Percentiles rank a stretch among this genome's conserved stretches.
phyloP scores from a whole-genome alignment of 2,888 invertebrate genomes.

The Pardosa pseudoannulata region DNA sequence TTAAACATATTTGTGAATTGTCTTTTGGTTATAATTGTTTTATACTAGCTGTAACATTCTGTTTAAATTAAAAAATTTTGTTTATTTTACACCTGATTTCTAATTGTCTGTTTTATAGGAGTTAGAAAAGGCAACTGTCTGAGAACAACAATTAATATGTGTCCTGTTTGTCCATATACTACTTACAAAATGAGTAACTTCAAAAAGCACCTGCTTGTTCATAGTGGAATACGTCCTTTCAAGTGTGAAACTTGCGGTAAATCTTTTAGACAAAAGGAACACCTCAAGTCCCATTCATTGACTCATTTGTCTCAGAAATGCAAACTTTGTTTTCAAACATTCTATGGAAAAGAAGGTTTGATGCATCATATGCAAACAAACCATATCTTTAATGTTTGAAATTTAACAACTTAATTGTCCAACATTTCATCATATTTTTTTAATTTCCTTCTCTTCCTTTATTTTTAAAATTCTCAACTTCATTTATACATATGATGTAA shows the following conservation, averaged over 20 bases:
- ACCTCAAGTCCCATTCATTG: not conserved
- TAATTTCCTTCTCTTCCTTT: no score
- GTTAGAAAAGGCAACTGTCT: no score
- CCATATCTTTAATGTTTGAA: not conserved
- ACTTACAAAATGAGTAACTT: not conserved
- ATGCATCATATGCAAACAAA: not conserved
- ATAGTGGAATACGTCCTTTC: not conserved
- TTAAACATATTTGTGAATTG: no score
- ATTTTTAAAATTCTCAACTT: no score
- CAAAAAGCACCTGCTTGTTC: not conserved
- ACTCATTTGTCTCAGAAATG: not conserved
- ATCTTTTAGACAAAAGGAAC: not conserved
- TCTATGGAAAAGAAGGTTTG: not conserved
- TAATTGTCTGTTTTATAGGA: no score
- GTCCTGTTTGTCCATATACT: not conserved
- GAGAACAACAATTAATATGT: not conserved
- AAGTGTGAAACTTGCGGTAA: not conserved
- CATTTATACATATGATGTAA: no score
- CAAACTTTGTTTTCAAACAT: not conserved
- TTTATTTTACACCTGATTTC: no score
- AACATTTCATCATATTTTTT: no score
- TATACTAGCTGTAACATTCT: no score
- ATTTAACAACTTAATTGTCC: no score
- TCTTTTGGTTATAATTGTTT: no score
- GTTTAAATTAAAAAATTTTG: no score